These are phyloP conservation scores for Scaptomyza cyrtandrae DNA, from an alignment of 2,888 invertebrate species.

Conservation along the genomic window DNA sequence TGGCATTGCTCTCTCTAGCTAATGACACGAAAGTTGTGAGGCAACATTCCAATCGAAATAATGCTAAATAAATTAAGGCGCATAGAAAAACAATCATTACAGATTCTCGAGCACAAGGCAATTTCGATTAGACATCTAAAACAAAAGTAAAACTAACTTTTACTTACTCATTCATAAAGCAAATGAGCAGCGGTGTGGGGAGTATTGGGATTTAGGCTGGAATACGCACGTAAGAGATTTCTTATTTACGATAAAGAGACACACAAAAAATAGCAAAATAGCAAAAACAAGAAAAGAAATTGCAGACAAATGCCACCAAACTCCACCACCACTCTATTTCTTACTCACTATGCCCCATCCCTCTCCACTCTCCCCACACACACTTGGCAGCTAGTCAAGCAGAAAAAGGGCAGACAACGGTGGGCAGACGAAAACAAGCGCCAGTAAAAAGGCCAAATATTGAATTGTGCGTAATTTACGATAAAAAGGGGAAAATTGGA, in stretches of 20 bases:
- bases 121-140: constrained; percentile 64
- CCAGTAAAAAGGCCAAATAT: constrained; percentile 80
- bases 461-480: constrained; percentile 81
- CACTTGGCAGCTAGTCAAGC: constrained; percentile 62
- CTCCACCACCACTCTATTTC: not conserved
- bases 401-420: constrained; percentile 74
- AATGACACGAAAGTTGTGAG: constrained; percentile 39
- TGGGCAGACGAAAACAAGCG: constrained; percentile 57
- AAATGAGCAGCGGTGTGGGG: constrained; percentile 39
- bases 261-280: constrained; percentile 75
- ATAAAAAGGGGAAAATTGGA: constrained; percentile 83
- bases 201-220: constrained; percentile 42
- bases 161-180: constrained; percentile 68
- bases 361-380: constrained; percentile 11
- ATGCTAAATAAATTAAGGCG: constrained; percentile 68
- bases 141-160: constrained; percentile 65
- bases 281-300: constrained; percentile 61
- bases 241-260: constrained; percentile 82
- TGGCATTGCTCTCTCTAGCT: constrained; percentile 1
- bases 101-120: constrained; percentile 43
- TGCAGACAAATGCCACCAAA: constrained; percentile 45
- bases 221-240: constrained; percentile 80
- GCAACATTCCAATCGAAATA: constrained; percentile 53
- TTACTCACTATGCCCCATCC: not conserved
- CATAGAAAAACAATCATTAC: constrained; percentile 76